These are phyloP conservation scores for Atopsyche davidsoni DNA, from an alignment of 1,140 invertebrate species.

Conservation along the genomic window DNA sequence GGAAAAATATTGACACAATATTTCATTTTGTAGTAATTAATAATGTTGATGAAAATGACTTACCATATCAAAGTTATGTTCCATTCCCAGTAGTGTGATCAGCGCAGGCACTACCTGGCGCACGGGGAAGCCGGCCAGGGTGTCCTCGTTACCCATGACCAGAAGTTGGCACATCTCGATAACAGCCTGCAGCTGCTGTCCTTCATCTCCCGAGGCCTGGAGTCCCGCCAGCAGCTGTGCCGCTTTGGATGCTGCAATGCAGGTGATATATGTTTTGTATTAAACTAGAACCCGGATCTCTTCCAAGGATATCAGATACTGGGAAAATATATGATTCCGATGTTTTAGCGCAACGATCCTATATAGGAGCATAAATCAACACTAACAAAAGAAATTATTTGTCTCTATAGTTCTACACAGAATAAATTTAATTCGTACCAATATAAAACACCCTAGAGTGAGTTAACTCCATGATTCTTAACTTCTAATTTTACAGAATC, in stretches of 20 bases:
- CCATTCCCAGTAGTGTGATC: slow-evolving; percentile 80
- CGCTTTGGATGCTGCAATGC: slow-evolving; percentile 85
- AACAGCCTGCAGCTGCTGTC: slow-evolving; percentile 92
- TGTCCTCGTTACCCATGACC: slow-evolving; percentile 99
- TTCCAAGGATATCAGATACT: too few species aligned
- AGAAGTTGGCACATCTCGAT: slow-evolving; percentile 99
- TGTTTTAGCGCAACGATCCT: too few species aligned
- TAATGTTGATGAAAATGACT: slow-evolving; percentile 28
- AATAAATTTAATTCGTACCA: too few species aligned
- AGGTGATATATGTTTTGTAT: too few species aligned
- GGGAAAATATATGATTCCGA: too few species aligned
- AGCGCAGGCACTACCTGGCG: slow-evolving; percentile 96
- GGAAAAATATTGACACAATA: not conserved
- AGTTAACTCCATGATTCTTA: too few species aligned
- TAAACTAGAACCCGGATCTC: too few species aligned
- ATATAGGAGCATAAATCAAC: too few species aligned
- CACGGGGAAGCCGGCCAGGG: slow-evolving; percentile 93
- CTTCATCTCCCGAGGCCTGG: slow-evolving; percentile 91
- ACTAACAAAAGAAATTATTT: too few species aligned
- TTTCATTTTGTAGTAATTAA: not conserved
- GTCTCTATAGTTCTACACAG: too few species aligned
- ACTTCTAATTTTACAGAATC: too few species aligned
- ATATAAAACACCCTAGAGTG: too few species aligned
- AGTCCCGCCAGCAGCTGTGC: slow-evolving; percentile 90
- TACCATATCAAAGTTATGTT: slow-evolving; percentile 98